These are phyloP conservation scores for Epistrophe grossulariae DNA, from an alignment of 2,888 invertebrate genomes.

Conservation along the genomic window DNA sequence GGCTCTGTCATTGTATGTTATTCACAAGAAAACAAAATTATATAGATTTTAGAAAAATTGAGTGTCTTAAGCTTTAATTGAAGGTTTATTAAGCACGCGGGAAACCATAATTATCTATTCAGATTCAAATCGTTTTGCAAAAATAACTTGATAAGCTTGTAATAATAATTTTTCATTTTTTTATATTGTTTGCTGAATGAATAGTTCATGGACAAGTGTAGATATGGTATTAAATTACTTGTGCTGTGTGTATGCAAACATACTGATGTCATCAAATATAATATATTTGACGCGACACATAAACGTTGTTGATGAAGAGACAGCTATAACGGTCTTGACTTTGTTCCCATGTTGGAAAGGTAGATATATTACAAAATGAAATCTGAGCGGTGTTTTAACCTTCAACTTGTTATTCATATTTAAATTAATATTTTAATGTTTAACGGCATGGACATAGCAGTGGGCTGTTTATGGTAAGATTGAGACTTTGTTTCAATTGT, in stretches of 20 bases:
- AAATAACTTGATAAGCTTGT: constrained; percentile 30
- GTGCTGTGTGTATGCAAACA: constrained; percentile 6
- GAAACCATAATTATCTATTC: not conserved
- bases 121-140: constrained; percentile 13
- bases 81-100: constrained; percentile 22
- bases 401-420: constrained; percentile 46
- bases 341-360: constrained; percentile 60
- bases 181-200: constrained; percentile 20
- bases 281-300: not conserved
- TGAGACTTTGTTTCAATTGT: not conserved
- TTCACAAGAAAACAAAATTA: not conserved
- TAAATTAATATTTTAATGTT: constrained; percentile 18
- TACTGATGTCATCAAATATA: not conserved
- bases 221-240: not conserved
- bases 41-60: not conserved
- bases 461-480: not conserved
- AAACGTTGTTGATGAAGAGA: not conserved
- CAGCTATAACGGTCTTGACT: constrained; percentile 56
- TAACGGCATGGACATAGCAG: not conserved
- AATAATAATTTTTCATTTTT: not conserved
- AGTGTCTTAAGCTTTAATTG: constrained; percentile 13
- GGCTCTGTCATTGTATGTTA: not conserved
- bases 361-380: constrained; percentile 25
- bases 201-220: constrained; percentile 24
- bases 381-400: constrained; percentile 42